Conservation (phyloP, 2,797 vertebrate genomes). For the Tadarida brasiliensis region DNA sequence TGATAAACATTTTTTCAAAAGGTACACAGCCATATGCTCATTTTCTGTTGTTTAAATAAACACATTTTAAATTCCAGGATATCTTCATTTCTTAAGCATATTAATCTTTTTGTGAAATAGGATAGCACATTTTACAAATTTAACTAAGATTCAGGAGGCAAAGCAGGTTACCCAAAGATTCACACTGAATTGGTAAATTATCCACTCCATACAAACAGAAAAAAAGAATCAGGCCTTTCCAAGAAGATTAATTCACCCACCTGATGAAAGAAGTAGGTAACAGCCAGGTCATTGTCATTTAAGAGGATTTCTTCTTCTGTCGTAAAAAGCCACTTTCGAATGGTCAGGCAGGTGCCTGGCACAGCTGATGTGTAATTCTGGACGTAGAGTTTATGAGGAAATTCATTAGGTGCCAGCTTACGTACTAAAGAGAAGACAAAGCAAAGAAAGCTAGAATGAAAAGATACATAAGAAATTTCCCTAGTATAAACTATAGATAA, state of each 20-base stretch:
- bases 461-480: not conserved
- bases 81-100: slow-evolving; percentile 34
- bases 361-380: slow-evolving; percentile 99
- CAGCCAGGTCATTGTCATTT: slow-evolving; percentile 96
- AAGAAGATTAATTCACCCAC: slow-evolving; percentile 76
- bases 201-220: not conserved
- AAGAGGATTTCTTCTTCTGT: slow-evolving; percentile 96
- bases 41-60: slow-evolving; percentile 33
- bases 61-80: slow-evolving; percentile 7
- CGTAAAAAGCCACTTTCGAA: slow-evolving; percentile 98
- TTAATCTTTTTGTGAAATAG: slow-evolving; percentile 29
- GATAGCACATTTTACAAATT: not conserved
- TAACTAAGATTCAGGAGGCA: slow-evolving; percentile 14
- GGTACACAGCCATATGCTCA: not conserved
- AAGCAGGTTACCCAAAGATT: slow-evolving; percentile 30
- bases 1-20: slow-evolving; percentile 27
- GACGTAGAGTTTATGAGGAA: slow-evolving; percentile 98
- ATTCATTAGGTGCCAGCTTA: slow-evolving; percentile 97
- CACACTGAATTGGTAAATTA: slow-evolving; percentile 12
- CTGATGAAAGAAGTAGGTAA: slow-evolving; percentile 96
- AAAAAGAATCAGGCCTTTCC: not conserved
- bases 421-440: slow-evolving; percentile 89
- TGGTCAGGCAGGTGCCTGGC: slow-evolving; percentile 96
- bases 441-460: slow-evolving; percentile 50
- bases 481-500: not conserved